These are phyloP conservation scores for Istiophorus platypterus DNA, from an alignment of 2,113 vertebrate genomes.

Conservation along the genomic window DNA sequence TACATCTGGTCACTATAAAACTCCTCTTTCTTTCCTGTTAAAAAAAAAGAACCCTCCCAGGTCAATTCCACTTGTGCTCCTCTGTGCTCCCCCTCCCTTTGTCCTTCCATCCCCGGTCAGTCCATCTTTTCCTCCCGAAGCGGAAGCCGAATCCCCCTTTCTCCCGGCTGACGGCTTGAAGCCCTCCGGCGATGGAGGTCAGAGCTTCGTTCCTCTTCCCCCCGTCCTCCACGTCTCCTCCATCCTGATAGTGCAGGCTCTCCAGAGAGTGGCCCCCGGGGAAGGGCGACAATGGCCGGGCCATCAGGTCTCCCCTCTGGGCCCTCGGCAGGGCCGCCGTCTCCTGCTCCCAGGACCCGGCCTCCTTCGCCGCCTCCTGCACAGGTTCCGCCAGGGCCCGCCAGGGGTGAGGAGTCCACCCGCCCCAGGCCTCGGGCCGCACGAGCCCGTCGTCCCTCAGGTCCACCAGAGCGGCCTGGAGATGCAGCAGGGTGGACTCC, in stretches of 20 bases:
- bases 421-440: neutral
- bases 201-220: slow-evolving; percentile 75
- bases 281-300: slow-evolving; percentile 28
- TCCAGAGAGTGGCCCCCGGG: slow-evolving; percentile 37
- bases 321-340: slow-evolving; percentile 39
- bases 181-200: slow-evolving; percentile 79
- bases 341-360: slow-evolving; percentile 20
- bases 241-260: slow-evolving; percentile 52
- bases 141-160: slow-evolving; percentile 85
- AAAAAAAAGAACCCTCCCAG: neutral
- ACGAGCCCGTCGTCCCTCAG: neutral
- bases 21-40: neutral
- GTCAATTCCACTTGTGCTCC: slow-evolving; percentile 5
- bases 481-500: slow-evolving; percentile 55
- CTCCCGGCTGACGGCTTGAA: slow-evolving; percentile 82
- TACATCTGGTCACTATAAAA: neutral
- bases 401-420: slow-evolving; percentile 4
- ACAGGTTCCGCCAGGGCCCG: neutral
- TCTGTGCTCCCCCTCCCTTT: neutral
- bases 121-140: slow-evolving; percentile 81
- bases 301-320: slow-evolving; percentile 57
- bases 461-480: slow-evolving; percentile 50
- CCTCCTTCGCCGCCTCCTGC: slow-evolving; percentile 18
- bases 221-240: slow-evolving; percentile 55
- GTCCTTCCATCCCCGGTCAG: neutral